These are phyloP conservation scores for Syndactyla subalaris DNA, from an alignment of 2,797 vertebrate species.

Conservation along the genomic window DNA sequence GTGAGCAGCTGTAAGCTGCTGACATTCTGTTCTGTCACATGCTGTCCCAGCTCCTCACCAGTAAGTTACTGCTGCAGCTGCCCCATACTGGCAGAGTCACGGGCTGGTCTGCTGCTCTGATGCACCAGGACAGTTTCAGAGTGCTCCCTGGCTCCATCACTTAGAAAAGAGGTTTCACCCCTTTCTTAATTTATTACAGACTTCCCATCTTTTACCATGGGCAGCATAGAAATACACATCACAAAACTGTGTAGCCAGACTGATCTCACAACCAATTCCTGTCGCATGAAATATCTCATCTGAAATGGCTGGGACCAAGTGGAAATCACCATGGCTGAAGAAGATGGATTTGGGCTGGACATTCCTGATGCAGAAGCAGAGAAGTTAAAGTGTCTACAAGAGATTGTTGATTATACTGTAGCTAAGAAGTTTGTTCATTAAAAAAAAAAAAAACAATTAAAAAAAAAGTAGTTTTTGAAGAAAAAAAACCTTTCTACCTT, in stretches of 20 bases:
- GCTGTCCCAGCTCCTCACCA: not conserved
- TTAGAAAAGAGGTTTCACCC: not conserved
- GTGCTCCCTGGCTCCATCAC: not conserved
- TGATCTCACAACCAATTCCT: not conserved
- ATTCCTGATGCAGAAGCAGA: not conserved
- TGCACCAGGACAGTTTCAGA: not conserved
- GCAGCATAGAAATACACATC: accelerated
- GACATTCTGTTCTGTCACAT: not conserved
- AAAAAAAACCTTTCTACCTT: not conserved
- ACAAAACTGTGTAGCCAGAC: not conserved
- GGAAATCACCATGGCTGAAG: not conserved
- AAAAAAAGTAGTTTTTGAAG: not conserved
- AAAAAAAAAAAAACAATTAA: not conserved
- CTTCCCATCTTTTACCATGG: not conserved
- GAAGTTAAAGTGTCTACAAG: not conserved
- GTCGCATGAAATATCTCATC: not conserved
- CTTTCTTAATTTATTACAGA: not conserved
- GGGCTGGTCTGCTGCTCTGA: not conserved
- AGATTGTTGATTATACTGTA: not conserved
- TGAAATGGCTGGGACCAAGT: not conserved
- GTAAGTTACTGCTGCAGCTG: not conserved
- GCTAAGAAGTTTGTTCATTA: not conserved
- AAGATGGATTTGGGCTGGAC: not conserved
- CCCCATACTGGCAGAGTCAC: not conserved
- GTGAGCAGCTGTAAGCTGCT: not conserved